Conservation (phyloP, 2,888 invertebrate genomes). For the Steromphala cineraria region DNA sequence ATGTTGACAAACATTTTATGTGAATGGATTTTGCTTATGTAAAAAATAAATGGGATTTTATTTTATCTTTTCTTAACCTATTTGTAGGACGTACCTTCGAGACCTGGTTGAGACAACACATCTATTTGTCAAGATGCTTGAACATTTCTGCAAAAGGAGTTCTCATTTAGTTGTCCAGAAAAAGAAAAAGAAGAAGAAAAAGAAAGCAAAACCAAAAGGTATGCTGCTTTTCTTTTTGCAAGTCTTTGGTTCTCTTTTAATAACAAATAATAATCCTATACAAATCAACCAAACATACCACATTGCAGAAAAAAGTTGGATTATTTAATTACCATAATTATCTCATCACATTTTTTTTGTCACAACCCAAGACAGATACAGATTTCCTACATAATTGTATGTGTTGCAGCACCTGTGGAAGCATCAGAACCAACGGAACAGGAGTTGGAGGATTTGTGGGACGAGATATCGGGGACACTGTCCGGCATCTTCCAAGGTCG, state of each 20-base stretch:
- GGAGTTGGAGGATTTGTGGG: constrained; percentile 75
- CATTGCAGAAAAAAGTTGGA: too few relatives aligned
- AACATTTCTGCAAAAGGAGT: constrained; percentile 78
- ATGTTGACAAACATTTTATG: too few relatives aligned
- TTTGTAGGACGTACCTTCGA: constrained; percentile 83
- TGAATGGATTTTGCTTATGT: not conserved
- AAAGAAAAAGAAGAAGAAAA: constrained; percentile 71
- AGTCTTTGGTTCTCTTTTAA: not conserved
- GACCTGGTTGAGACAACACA: constrained; percentile 94
- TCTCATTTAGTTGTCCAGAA: constrained; percentile 70
- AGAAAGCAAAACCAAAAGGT: constrained; percentile 77
- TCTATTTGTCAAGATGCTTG: constrained; percentile 92
- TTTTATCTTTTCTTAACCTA: not conserved
- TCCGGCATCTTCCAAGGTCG: constrained; percentile 75
- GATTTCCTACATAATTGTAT: not conserved
- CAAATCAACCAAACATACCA: too few relatives aligned
- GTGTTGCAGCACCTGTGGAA: not conserved
- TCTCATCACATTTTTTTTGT: too few relatives aligned
- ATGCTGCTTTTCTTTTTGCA: constrained; percentile 22
- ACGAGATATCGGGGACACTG: constrained; percentile 73
- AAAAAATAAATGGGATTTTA: not conserved
- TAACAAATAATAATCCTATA: not conserved
- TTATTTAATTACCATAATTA: too few relatives aligned
- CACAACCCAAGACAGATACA: too few relatives aligned
- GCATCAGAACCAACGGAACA: constrained; percentile 52